Evolutionary conservation across 2,888 invertebrate species (phyloP).

Genomic region (Neoaliturus tenellus): DNA sequence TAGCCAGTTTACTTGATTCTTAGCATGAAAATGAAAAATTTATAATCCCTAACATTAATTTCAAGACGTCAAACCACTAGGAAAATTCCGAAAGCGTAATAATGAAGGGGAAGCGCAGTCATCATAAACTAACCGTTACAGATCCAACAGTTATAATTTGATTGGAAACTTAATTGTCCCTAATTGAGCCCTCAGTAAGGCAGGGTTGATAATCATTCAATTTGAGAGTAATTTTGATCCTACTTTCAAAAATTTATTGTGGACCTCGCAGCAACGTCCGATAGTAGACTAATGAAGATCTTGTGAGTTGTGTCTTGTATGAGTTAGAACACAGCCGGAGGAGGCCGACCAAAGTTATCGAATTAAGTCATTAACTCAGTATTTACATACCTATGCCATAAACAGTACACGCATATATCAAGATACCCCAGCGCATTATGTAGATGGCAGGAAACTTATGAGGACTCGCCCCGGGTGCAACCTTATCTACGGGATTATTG

Average conservation of each 20-base stretch:
- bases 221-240: not conserved
- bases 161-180: not conserved
- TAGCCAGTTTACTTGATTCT: no score
- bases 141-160: not conserved
- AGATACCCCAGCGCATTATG: not conserved
- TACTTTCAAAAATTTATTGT: not conserved
- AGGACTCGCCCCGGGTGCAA: not conserved
- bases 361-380: conserved; percentile 46
- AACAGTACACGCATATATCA: conserved; percentile 28
- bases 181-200: not conserved
- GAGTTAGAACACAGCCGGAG: conserved; percentile 13
- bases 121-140: not conserved
- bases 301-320: conserved; percentile 2
- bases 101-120: no score
- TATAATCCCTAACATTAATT: no score
- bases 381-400: conserved; percentile 7
- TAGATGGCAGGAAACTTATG: not conserved
- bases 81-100: no score
- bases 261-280: not conserved
- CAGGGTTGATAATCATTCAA: conserved; percentile 16
- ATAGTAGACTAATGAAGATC: not conserved
- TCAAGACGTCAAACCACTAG: no score
- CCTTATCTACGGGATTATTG: not conserved
- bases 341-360: conserved; percentile 17
- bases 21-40: no score